These are phyloP conservation scores for Solea senegalensis DNA, from an alignment of 2,113 vertebrate species.

Conservation along the genomic window DNA sequence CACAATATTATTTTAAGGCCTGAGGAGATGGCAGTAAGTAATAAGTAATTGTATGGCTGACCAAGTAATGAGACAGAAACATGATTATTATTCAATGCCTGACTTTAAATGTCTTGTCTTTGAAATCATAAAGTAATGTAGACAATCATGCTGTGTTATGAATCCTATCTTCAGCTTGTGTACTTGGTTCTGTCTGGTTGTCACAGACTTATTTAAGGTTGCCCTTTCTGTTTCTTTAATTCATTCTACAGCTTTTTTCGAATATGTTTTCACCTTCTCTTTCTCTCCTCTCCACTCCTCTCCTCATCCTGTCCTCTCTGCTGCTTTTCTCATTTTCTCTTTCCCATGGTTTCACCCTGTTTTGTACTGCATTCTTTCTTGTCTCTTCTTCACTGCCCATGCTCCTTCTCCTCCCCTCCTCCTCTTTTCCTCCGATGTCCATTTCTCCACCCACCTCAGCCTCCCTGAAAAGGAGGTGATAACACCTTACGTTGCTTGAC, in stretches of 20 bases:
- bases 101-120: slow-evolving; percentile 5
- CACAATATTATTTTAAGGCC: no score
- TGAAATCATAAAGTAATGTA: neutral
- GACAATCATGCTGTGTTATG: neutral
- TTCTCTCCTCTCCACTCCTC: neutral
- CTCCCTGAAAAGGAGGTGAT: slow-evolving; percentile 51
- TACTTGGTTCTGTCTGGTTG: neutral
- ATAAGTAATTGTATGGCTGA: neutral
- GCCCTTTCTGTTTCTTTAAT: neutral
- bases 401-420: neutral
- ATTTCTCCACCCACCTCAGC: slow-evolving; percentile 14
- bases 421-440: neutral
- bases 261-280: neutral
- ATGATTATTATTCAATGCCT: neutral
- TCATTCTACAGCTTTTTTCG: neutral
- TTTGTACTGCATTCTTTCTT: neutral
- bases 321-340: neutral
- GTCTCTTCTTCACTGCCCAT: neutral
- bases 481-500: slow-evolving; percentile 42
- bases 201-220: neutral
- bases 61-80: neutral
- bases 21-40: no score
- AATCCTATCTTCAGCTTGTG: neutral
- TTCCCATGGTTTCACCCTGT: neutral
- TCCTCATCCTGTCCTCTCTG: no score